These are phyloP conservation scores for Desmodus rotundus DNA, from an alignment of 2,113 vertebrate species.

Conservation along the genomic window DNA sequence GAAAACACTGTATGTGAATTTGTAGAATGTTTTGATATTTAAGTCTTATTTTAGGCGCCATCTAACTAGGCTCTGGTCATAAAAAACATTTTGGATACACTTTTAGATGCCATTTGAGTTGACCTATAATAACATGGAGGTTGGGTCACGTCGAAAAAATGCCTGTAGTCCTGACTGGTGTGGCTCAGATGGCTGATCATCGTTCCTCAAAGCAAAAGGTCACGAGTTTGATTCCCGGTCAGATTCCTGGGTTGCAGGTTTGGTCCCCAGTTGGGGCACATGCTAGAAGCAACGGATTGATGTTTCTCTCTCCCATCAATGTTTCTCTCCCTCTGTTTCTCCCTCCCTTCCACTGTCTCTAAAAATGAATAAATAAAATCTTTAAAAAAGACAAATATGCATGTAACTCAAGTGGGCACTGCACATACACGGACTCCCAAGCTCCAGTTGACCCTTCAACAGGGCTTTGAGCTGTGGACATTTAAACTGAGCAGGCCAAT, in stretches of 20 bases:
- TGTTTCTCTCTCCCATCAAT: no score
- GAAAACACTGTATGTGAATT: not conserved
- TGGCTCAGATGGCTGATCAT: no score
- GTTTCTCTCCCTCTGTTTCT: no score
- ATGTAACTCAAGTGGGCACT: not conserved
- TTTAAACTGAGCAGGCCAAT: not conserved
- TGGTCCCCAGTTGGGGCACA: no score
- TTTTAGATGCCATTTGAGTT: not conserved
- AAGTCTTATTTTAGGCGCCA: constrained; percentile 17
- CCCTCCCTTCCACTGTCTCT: no score
- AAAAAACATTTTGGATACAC: constrained; percentile 18
- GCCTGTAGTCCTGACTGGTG: no score
- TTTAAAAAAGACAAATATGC: not conserved
- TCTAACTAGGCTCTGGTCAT: not conserved
- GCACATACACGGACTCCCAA: not conserved
- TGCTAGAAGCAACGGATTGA: no score
- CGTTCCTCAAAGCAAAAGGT: no score
- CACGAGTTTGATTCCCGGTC: no score
- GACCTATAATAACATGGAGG: not conserved
- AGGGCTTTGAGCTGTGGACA: not conserved
- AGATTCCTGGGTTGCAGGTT: no score
- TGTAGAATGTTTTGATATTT: not conserved
- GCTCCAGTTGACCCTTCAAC: not conserved
- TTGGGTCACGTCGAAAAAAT: not conserved
- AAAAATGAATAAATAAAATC: no score